phyloP scores from a whole-genome alignment of 2,888 invertebrate species.

The Melieria omissa region DNA sequence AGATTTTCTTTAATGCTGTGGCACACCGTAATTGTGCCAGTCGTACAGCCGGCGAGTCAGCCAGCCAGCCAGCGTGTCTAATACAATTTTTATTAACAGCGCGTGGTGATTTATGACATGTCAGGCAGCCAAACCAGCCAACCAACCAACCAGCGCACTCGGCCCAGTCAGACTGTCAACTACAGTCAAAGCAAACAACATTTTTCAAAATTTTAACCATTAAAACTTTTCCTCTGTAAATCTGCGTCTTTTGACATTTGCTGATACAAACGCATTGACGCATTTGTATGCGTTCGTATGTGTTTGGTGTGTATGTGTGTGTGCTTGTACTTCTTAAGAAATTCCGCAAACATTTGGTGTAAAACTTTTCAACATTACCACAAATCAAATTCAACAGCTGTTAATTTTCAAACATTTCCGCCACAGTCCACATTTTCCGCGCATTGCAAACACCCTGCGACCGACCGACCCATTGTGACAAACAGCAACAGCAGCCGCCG shows the following conservation, averaged over 20 bases:
- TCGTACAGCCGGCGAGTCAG: too few relatives aligned
- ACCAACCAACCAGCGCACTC: too few relatives aligned
- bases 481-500: conserved; percentile 16
- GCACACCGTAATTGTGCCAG: too few relatives aligned
- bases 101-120: not conserved
- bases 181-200: too few relatives aligned
- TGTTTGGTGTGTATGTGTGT: not conserved
- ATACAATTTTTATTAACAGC: not conserved
- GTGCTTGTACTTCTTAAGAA: not conserved
- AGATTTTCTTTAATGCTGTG: too few relatives aligned
- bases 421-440: not conserved
- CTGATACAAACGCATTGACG: not conserved
- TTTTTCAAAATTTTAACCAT: not conserved
- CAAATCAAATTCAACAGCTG: conserved; percentile 32
- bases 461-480: conserved; percentile 21
- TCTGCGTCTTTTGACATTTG: not conserved
- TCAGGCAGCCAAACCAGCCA: too few relatives aligned
- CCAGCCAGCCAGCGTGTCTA: not conserved
- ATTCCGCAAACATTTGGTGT: too few relatives aligned
- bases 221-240: not conserved
- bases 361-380: conserved; percentile 13
- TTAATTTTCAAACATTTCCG: conserved; percentile 14
- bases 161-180: too few relatives aligned
- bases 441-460: not conserved
- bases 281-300: not conserved